phyloP scores from a whole-genome alignment of 2,113 vertebrate genomes.

The Charadrius vociferus region DNA sequence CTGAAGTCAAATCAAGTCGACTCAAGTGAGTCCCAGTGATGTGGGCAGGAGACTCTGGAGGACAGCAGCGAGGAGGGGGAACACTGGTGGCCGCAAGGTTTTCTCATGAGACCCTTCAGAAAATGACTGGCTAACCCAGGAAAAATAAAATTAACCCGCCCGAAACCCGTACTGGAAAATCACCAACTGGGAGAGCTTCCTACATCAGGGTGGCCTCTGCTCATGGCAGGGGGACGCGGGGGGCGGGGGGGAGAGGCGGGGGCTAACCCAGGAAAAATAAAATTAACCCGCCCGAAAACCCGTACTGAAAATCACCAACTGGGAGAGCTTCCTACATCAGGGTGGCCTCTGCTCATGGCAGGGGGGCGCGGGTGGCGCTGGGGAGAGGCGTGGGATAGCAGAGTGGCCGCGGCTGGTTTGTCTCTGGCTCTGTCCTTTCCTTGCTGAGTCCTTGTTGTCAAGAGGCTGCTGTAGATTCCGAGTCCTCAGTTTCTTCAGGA shows the following conservation, averaged over 20 bases:
- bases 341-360: background rate
- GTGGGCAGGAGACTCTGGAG: background rate
- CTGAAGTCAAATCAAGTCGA: background rate
- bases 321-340: background rate
- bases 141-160: background rate
- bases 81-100: background rate
- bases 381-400: background rate
- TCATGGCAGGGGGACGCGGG: background rate
- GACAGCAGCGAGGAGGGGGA: background rate
- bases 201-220: background rate
- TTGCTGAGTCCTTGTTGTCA: slow-evolving; percentile 60
- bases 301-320: background rate
- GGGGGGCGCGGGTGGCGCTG: accelerated
- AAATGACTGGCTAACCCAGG: background rate
- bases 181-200: slow-evolving; percentile 30
- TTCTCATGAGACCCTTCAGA: slow-evolving; percentile 11
- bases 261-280: background rate
- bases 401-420: background rate
- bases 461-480: slow-evolving; percentile 76
- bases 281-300: background rate
- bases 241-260: background rate
- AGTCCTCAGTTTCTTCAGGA: slow-evolving; percentile 81
- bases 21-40: background rate
- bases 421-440: slow-evolving; percentile 61
- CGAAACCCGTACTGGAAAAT: background rate